A percentile compares a stretch with the other conserved stretches of the same genome.
phyloP scores from a whole-genome alignment of 2,113 vertebrate species.

The Penelope pileata region DNA sequence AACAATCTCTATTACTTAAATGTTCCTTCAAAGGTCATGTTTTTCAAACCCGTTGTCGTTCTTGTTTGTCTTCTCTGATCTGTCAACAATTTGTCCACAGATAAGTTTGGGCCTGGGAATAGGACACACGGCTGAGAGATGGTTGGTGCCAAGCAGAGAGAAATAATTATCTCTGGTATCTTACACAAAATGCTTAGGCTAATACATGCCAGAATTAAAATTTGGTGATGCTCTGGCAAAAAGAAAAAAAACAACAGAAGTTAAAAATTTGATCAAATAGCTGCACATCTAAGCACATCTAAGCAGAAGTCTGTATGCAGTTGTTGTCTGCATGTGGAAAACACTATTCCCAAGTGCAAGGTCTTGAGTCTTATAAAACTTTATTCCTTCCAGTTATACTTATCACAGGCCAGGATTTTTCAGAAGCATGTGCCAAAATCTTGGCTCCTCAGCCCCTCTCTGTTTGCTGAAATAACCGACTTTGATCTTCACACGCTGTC shows the following conservation, averaged over 20 bases:
- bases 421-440: background rate
- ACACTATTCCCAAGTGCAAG: background rate
- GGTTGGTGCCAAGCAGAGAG: background rate
- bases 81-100: background rate
- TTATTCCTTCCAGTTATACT: background rate
- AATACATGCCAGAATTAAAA: background rate
- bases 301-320: background rate
- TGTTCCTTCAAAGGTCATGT: background rate
- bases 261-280: background rate
- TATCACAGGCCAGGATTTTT: background rate
- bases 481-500: background rate
- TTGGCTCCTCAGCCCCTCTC: background rate
- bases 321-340: background rate
- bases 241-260: background rate
- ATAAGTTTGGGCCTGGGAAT: background rate
- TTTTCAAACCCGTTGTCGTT: background rate
- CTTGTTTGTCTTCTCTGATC: background rate
- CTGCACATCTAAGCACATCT: background rate
- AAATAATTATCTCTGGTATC: background rate
- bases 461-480: background rate
- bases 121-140: background rate
- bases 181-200: background rate
- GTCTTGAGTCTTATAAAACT: background rate
- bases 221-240: background rate
- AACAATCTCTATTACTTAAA: conserved; percentile 18